These are phyloP conservation scores for Heteronetta atricapilla DNA, from an alignment of 2,113 vertebrate genomes.

Conservation along the genomic window DNA sequence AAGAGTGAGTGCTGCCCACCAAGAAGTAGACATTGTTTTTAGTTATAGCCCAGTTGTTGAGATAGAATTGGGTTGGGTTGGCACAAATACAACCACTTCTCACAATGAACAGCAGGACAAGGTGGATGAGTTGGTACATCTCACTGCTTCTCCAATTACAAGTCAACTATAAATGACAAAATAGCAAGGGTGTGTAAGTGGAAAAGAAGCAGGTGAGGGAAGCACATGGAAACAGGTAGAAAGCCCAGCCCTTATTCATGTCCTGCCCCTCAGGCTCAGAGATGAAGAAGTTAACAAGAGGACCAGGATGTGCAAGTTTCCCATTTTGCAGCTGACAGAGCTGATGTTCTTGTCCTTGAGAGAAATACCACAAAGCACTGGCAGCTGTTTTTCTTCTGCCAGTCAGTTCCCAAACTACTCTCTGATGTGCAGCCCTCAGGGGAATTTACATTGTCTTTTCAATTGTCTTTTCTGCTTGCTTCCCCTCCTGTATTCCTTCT, in stretches of 20 bases:
- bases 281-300: neutral
- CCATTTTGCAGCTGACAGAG: neutral
- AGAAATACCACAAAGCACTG: neutral
- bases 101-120: neutral
- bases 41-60: neutral
- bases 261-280: rapidly evolving
- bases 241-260: neutral
- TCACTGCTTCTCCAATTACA: neutral
- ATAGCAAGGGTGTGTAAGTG: neutral
- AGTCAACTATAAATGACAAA: neutral
- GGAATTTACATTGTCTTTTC: neutral
- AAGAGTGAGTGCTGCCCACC: neutral
- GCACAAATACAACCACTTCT: neutral
- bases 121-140: neutral
- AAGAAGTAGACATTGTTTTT: neutral
- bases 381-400: neutral
- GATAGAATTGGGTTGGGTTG: rapidly evolving
- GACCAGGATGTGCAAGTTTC: neutral
- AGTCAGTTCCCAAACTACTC: neutral
- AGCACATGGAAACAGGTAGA: neutral
- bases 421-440: neutral
- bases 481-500: neutral
- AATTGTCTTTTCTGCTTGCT: neutral
- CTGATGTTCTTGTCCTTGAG: neutral
- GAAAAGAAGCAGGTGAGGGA: neutral